Conservation (phyloP, 2,113 vertebrate species). For the Neotoma lepida region DNA sequence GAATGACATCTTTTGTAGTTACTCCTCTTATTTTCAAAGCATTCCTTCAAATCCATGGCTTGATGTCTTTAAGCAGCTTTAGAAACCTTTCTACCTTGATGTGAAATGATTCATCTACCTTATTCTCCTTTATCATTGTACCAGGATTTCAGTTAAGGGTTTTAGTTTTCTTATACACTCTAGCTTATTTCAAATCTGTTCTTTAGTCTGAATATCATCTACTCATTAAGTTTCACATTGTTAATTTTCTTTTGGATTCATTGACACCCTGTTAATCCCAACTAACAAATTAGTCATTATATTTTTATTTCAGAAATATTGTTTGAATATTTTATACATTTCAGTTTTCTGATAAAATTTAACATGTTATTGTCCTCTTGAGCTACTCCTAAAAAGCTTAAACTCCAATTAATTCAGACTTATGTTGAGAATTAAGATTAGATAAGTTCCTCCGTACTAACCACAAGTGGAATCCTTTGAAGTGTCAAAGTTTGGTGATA, state of each 20-base stretch:
- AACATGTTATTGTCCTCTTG: neutral
- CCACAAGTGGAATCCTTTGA: neutral
- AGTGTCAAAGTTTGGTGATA: neutral
- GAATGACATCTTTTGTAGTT: neutral
- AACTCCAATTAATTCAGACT: neutral
- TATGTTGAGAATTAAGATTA: neutral
- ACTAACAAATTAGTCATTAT: neutral
- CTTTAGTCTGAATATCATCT: neutral
- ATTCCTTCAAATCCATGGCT: neutral
- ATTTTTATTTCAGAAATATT: neutral
- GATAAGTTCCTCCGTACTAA: neutral
- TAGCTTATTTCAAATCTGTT: neutral
- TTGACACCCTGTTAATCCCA: neutral
- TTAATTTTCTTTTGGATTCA: neutral
- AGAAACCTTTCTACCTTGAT: neutral
- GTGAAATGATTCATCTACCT: neutral
- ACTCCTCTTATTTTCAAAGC: neutral
- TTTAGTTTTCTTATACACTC: neutral
- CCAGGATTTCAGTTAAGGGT: no score
- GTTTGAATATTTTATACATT: neutral
- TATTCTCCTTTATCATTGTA: neutral
- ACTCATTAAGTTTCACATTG: neutral
- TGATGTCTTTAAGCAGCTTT: neutral
- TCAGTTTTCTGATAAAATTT: neutral
- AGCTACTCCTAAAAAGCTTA: neutral